Evolutionary conservation across 2,888 invertebrate species (phyloP).

Genomic region (Clunio marinus): DNA sequence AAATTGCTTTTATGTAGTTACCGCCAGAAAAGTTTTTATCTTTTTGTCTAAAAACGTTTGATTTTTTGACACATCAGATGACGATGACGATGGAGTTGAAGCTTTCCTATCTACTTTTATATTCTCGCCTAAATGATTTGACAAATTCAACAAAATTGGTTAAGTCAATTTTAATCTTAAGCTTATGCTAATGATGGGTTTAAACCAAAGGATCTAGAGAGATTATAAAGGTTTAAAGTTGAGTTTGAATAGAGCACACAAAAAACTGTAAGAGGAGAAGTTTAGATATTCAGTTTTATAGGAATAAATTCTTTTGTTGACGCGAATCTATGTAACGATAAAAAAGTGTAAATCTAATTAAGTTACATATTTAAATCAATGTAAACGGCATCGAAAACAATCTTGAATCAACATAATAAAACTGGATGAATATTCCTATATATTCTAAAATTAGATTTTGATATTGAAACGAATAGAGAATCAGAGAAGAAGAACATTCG

Average conservation of each 20-base stretch:
- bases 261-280: too few species aligned
- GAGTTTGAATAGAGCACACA: too few species aligned
- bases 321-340: not conserved
- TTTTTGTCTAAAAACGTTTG: slow-evolving; percentile 39
- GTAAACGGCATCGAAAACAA: not conserved
- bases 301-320: too few species aligned
- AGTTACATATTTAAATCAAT: not conserved
- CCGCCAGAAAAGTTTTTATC: slow-evolving; percentile 38
- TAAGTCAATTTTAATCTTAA: too few species aligned
- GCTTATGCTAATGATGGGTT: too few species aligned
- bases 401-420: not conserved
- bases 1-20: slow-evolving; percentile 13
- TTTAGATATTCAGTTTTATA: too few species aligned
- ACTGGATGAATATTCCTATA: not conserved
- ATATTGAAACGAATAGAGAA: too few species aligned
- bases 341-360: not conserved
- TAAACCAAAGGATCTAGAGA: too few species aligned
- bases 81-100: slow-evolving; percentile 38
- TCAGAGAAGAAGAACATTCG: too few species aligned
- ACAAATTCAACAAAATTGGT: too few species aligned
- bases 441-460: not conserved
- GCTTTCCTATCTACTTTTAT: slow-evolving; percentile 33
- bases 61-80: slow-evolving; percentile 32
- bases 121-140: slow-evolving; percentile 25
- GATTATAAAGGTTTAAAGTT: too few species aligned